A percentile compares a stretch with the other conserved stretches of the same genome.
These are phyloP conservation scores for Crax fasciolata DNA, from an alignment of 2,797 vertebrate genomes.

Conservation along the genomic window DNA sequence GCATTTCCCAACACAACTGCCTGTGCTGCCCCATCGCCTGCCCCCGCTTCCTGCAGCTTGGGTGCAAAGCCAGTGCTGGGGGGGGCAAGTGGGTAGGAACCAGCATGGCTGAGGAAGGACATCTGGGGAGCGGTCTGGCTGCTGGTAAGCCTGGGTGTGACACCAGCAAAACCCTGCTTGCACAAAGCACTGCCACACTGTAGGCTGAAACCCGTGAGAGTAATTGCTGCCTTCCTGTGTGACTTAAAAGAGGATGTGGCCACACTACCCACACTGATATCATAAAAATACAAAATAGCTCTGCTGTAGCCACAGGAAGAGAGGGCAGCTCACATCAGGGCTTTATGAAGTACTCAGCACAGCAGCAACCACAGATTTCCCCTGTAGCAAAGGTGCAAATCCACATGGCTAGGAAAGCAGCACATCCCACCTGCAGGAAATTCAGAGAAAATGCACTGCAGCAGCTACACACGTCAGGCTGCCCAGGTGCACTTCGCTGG, in stretches of 20 bases:
- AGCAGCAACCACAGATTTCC: neutral
- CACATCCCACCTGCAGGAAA: neutral
- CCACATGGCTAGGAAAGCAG: neutral
- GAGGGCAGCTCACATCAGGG: neutral
- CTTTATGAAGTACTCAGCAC: neutral
- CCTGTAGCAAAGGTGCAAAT: neutral
- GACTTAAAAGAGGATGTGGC: slow-evolving; percentile 37
- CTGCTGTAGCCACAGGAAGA: neutral
- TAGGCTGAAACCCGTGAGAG: neutral
- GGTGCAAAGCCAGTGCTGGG: neutral
- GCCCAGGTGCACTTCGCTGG: neutral
- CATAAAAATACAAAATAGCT: neutral
- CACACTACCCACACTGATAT: neutral
- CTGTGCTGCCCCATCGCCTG: neutral
- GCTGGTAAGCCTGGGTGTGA: neutral
- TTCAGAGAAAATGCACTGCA: neutral
- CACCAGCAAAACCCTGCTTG: neutral
- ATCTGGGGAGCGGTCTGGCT: neutral
- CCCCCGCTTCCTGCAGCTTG: neutral
- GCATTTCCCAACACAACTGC: neutral
- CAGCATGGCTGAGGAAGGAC: neutral
- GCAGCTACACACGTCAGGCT: neutral
- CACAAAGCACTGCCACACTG: neutral
- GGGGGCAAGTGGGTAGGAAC: neutral
- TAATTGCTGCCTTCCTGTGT: slow-evolving; percentile 25